Percentiles rank a stretch among this genome's conserved stretches.
Conservation (phyloP, 2,113 vertebrate genomes). For the Python bivittatus region DNA sequence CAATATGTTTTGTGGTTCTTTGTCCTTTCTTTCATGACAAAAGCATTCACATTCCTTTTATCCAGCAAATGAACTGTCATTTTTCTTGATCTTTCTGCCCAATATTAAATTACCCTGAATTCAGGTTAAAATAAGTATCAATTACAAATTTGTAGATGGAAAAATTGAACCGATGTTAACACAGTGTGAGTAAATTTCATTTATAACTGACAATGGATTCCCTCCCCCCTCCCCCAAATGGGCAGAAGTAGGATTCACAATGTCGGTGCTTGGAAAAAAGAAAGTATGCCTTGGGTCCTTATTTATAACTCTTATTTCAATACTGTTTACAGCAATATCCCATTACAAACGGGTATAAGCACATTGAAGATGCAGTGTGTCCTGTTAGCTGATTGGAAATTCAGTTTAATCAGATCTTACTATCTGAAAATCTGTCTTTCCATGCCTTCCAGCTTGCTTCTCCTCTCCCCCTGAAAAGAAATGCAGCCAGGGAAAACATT, state of each 20-base stretch:
- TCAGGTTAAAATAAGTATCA: constrained; percentile 8
- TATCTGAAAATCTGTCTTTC: not conserved
- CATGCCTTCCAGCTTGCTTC: no score
- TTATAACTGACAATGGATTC: constrained; percentile 31
- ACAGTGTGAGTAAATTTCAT: constrained; percentile 7
- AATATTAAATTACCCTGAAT: constrained; percentile 9
- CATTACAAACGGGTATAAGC: not conserved
- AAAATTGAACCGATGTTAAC: not conserved
- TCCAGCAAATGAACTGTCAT: not conserved
- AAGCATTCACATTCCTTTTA: not conserved
- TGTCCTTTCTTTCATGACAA: not conserved
- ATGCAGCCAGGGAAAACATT: not conserved
- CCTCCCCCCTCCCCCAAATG: no score
- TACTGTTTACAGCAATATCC: not conserved
- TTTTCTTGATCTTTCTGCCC: not conserved
- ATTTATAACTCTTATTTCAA: not conserved
- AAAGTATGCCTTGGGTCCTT: not conserved
- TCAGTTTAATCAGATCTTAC: not conserved
- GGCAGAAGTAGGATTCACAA: constrained; percentile 3
- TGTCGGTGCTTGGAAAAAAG: not conserved
- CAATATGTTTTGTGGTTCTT: not conserved
- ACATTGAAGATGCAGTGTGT: not conserved
- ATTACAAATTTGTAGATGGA: not conserved
- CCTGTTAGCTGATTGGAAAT: not conserved
- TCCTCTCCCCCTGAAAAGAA: not conserved